Base-by-base conservation (phyloP, 2,888 invertebrate species). In the Monochamus alternatus region DNA sequence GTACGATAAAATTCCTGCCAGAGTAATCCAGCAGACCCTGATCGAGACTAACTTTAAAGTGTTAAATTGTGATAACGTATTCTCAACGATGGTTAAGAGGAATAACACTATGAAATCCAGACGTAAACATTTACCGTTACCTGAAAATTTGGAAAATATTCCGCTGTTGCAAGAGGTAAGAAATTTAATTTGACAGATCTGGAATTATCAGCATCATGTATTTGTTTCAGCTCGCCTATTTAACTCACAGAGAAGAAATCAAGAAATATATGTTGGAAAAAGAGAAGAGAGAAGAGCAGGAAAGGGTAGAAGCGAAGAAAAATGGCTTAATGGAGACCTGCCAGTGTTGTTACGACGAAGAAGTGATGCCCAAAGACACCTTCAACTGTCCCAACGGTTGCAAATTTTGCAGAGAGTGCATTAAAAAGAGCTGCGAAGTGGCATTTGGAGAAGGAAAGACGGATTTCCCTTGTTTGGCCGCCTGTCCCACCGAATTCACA, bases 321-420 rank as follows among this genome's bases (percentile, higher is more conserved):
- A 83, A 83, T 22, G 88, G 88, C 14, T 81, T 89, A 43, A 84
- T 92, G 76, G 80, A 88, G 44, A 89, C 89, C 14, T 92, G 92
- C 84, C 81, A 84, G n/a, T 91, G 91, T 83, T 92, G 92, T 83
- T 92, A 78, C 76, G 90, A 91, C 79, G 91, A 91, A 69, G 90
- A 91, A 80, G 87, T 90, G 14, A 85, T 92, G 79, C 87, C 84
- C 0, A 86, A 87, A 9, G 89, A 90, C 76, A 85, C 87, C 70
- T 84, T 86, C 4, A 78, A 80, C 3, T 91, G 91, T 80, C 81
- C 84, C 5, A 85, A 84, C 14, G 89, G 88, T 0, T 91, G 91
- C 79, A 76, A 85, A 12, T 91, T 90, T 83, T 91, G 91, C 78
- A 85, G 84, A 66, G 75, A 76, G 8, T 91, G 91, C 80, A 84